Base-by-base conservation (phyloP, 2,888 invertebrate species). In the Melieria omissa region DNA sequence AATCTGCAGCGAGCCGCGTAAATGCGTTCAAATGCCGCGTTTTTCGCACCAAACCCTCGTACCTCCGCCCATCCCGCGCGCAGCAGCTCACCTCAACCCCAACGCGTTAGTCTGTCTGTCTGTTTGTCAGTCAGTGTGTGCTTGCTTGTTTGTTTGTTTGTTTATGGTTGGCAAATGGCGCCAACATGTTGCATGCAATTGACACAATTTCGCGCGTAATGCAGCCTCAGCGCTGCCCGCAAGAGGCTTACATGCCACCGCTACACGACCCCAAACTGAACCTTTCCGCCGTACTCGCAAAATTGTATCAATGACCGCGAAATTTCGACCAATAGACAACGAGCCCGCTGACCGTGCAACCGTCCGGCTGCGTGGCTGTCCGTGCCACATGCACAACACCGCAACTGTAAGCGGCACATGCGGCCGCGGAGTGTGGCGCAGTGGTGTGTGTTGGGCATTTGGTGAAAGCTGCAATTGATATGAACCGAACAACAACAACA, bases 391-490 rank as follows among this genome's bases (percentile, higher is more conserved):
- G 29, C 29, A 29, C 29, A 29, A 29, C 29, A 29, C 29, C 29
- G 29, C 29, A 29, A 29, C 29, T 29, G 29, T 52, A 49, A 46
- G 29, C 52, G 47, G 6, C 62, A 63, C 42, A 71, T 58, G 70
- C 42, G 62, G 45, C 61, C 16, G 9, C 7, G 1, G 12, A 29
- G 44, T 58, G 52, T 62, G 64, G 49, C 65, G 69, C 10, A 57
- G 7, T 52, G 16, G 16, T 62, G 60, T 55, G 61, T 61, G 67
- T 68, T 52, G 58, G 12, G 16, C 16, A 69, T 67, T 9, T n/a
- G 63, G 75, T 72, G 74, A 75, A 75, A 77, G 73, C 77, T 78
- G 77, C 75, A 76, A 76, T 77, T 78, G 77, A 78, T 78, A 75
- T 78, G 76, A 73, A 76, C 75, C 55, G 69, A 46, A 65, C 69